Conservation (phyloP, 2,797 vertebrate genomes). For the Trachops cirrhosus region DNA sequence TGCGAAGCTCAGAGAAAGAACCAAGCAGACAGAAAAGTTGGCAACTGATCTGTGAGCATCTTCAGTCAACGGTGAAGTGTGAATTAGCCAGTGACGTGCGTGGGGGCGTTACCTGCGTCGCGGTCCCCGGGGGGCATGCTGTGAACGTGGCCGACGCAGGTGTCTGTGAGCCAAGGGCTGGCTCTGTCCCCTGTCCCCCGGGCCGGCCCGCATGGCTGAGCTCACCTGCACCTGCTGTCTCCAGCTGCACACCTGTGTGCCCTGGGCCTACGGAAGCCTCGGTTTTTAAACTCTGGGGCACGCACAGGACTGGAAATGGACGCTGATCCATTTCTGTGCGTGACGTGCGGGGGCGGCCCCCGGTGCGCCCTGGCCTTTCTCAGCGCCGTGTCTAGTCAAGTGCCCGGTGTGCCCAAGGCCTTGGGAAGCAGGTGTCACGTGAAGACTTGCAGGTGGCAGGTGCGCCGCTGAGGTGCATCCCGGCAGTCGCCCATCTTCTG, state of each 20-base stretch:
- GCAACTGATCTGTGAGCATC: background rate
- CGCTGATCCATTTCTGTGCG: no score
- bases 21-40: background rate
- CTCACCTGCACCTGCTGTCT: background rate
- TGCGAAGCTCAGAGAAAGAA: background rate
- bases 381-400: no score
- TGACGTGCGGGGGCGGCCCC: no score
- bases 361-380: no score
- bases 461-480: background rate
- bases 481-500: background rate
- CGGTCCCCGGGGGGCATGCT: background rate
- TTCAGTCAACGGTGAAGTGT: background rate
- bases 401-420: no score
- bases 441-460: no score
- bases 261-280: background rate
- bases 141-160: fast-evolving
- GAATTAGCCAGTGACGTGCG: background rate
- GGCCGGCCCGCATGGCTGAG: background rate
- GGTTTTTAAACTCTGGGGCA: no score
- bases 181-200: background rate
- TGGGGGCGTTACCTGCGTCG: background rate
- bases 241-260: background rate
- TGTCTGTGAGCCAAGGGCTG: background rate
- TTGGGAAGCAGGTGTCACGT: no score
- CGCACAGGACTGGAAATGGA: no score